phyloP scores from a whole-genome alignment of 2,888 invertebrate species.

The Erebia palarica region DNA sequence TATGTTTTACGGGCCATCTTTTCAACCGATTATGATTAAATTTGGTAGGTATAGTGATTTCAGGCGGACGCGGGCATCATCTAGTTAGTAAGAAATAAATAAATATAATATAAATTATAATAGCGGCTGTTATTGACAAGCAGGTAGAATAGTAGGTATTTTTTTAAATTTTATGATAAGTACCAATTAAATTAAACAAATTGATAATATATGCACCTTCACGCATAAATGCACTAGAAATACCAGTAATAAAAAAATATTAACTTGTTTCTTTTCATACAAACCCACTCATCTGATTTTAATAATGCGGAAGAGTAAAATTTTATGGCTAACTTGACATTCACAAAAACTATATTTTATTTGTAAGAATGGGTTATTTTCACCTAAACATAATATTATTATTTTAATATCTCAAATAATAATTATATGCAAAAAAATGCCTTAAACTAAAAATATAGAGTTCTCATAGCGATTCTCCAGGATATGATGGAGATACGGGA shows the following conservation, averaged over 20 bases:
- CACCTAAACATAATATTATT: background rate
- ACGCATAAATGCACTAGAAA: background rate
- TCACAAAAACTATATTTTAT: background rate
- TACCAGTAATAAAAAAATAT: constrained; percentile 5
- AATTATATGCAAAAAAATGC: too few relatives aligned
- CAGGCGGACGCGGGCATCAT: too few relatives aligned
- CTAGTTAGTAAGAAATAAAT: too few relatives aligned
- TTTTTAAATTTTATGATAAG: background rate
- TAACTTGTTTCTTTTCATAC: constrained; percentile 13
- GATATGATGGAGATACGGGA: too few relatives aligned
- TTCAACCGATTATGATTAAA: too few relatives aligned
- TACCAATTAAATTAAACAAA: background rate
- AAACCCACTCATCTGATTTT: background rate
- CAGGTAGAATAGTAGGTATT: background rate
- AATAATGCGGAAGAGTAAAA: constrained; percentile 4
- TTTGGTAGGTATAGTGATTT: too few relatives aligned
- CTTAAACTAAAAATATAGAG: too few relatives aligned
- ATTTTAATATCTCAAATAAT: too few relatives aligned
- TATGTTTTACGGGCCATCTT: too few relatives aligned
- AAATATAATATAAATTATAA: too few relatives aligned
- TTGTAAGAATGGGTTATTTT: background rate
- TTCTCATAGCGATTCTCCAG: too few relatives aligned
- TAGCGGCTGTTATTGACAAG: too few relatives aligned
- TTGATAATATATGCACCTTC: background rate
- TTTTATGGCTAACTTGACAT: constrained; percentile 9